Conservation (phyloP, 2,888 invertebrate genomes). For the Dexiosoma caninum region DNA sequence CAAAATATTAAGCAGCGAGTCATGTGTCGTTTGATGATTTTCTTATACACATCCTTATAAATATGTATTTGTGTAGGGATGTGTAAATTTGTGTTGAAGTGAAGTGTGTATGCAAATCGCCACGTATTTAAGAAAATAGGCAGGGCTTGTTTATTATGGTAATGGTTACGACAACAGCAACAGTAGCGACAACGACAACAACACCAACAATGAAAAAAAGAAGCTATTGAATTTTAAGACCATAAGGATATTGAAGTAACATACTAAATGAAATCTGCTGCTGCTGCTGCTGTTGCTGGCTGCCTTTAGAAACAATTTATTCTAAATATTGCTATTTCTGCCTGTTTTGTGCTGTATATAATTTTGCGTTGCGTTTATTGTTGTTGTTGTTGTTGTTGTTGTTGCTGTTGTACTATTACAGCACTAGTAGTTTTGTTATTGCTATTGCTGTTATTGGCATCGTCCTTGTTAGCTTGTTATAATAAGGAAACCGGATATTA, state of each 20-base stretch:
- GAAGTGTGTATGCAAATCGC: neutral
- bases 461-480: conserved; percentile 58
- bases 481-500: conserved; percentile 65
- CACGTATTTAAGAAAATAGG: conserved; percentile 53
- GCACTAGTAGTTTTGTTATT: neutral
- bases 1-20: conserved; percentile 32
- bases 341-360: conserved; percentile 1
- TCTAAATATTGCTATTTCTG: conserved; percentile 29
- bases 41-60: neutral
- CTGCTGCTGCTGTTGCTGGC: too few species aligned
- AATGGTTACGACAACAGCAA: conserved; percentile 27
- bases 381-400: conserved; percentile 4
- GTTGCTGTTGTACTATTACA: neutral
- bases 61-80: neutral
- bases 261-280: conserved; percentile 58
- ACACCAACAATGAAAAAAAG: too few species aligned
- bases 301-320: conserved; percentile 43
- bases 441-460: conserved; percentile 7
- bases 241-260: conserved; percentile 36
- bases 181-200: neutral
- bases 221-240: conserved; percentile 55
- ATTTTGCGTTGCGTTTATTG: neutral
- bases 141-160: conserved; percentile 62
- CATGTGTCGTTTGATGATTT: neutral
- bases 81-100: neutral